Percentiles rank a stretch among this genome's conserved stretches.
Evolutionary conservation across 2,113 vertebrate species (phyloP).

Genomic region (Pithys albifrons): DNA sequence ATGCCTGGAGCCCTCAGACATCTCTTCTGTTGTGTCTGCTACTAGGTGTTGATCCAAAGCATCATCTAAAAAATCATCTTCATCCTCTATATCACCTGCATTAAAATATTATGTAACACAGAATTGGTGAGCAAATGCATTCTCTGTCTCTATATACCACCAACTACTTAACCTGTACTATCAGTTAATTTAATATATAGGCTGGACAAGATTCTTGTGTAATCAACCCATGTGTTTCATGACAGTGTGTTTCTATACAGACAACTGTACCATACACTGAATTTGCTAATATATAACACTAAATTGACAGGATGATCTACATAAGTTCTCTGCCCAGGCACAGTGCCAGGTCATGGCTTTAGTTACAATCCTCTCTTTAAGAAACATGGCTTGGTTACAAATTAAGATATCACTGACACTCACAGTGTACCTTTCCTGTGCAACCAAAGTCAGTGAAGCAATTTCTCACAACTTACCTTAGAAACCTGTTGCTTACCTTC

Average conservation of each 20-base stretch:
- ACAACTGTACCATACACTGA: neutral
- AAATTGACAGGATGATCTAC: neutral
- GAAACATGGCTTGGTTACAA: neutral
- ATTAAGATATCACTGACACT: neutral
- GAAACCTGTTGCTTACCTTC: constrained; percentile 68
- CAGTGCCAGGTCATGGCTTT: neutral
- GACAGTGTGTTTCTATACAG: neutral
- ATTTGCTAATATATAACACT: neutral
- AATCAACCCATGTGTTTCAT: neutral
- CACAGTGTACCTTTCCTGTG: neutral
- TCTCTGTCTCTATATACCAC: neutral
- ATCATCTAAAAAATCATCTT: constrained; percentile 77
- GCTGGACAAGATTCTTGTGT: neutral
- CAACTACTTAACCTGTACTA: neutral
- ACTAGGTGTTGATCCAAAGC: constrained; percentile 44
- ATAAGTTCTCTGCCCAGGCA: neutral
- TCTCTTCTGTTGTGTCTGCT: constrained; percentile 57
- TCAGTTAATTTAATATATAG: neutral
- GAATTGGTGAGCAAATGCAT: neutral
- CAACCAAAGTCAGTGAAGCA: neutral
- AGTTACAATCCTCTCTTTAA: neutral
- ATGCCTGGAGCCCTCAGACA: neutral
- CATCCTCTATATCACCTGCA: constrained; percentile 80
- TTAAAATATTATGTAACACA: neutral
- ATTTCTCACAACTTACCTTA: neutral